Evolutionary conservation across 64 coral and sea anemone species (phyloP), one percentile per base, ranked within the genome.

Genomic region (Montipora cactus): DNA sequence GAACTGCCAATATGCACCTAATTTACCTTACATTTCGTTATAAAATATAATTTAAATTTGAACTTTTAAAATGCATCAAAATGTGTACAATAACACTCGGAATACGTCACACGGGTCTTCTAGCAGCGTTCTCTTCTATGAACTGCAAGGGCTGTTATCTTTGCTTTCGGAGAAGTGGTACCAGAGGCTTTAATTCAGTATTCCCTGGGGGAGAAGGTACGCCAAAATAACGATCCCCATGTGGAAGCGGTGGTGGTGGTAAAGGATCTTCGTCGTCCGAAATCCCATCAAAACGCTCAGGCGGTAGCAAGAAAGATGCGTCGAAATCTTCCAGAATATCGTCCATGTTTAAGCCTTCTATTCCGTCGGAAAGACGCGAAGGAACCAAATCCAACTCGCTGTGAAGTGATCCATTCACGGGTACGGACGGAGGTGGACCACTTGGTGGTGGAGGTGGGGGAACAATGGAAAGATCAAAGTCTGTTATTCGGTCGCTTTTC

Each of bases 101-200:
- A 7, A 55, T 7, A 55, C 10, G 52, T 55, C 52, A 10, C 62
- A 67, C 62, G 4, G 16, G 11, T 18, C 62, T 0, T 67, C 4
- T 67, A 67, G 10, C 68, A 71, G 19, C 1, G 8, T 19, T 2
- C 5, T 44, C 13, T 66, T 44, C 20, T n/a, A 4, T 4, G 21
- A 0, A 49, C 15, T 11, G n/a, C 9, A 66, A 23, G 13, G 10
- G 46, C 19, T 47, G 55, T 74, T 64, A 93, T 82, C 92, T 81
- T 72, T 87, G 75, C 44, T 93, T 93, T 47, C 92, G 78, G 21
- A 93, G 76, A 13, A 84, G 83, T 2, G 84, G 92, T 78, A 93
- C 92, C 18, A 93, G 47, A 57, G 92, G 92, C 78, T 80, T 93
- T 44, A 88, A 88, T 18, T 4, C 23, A 21, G 67, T 75, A 46